Evolutionary conservation across 2,888 invertebrate genomes (phyloP).

Genomic region (Sclerodermus sp.): DNA sequence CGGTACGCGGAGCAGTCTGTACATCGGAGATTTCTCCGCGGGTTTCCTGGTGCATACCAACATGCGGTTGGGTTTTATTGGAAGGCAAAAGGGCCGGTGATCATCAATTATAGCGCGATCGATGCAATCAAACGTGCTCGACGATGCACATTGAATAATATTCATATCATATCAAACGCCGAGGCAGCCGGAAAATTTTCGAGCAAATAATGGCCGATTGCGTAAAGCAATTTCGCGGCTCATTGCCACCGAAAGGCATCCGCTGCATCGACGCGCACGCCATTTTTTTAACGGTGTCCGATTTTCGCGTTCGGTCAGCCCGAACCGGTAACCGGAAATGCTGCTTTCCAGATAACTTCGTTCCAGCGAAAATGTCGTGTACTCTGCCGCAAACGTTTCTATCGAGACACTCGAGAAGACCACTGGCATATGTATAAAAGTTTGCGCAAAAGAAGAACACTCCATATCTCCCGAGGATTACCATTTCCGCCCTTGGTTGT

Average conservation of each 20-base stretch:
- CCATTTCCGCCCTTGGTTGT: no score
- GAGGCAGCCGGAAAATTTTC: constrained; percentile 30
- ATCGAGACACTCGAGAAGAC: no score
- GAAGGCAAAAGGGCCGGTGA: constrained; percentile 13
- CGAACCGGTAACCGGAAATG: no score
- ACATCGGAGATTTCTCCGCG: neutral
- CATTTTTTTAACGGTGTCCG: no score
- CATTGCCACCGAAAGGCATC: constrained; percentile 40
- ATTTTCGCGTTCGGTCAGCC: no score
- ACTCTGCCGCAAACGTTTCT: no score
- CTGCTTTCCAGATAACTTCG: no score
- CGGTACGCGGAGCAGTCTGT: neutral
- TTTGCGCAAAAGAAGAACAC: no score
- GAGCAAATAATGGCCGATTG: constrained; percentile 42
- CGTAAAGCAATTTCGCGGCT: constrained; percentile 47
- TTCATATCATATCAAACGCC: constrained; percentile 33
- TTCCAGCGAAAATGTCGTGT: no score
- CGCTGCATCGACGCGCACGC: constrained; percentile 1
- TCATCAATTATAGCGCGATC: constrained; percentile 36
- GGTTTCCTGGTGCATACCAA: constrained; percentile 5
- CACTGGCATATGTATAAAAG: no score
- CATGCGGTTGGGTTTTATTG: constrained; percentile 25
- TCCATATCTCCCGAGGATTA: no score
- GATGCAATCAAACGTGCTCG: constrained; percentile 32
- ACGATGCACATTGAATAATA: constrained; percentile 44